Percentiles rank a stretch among this genome's conserved stretches.
Conservation (phyloP, 1,140 invertebrate genomes). For the Euwallacea similis region DNA sequence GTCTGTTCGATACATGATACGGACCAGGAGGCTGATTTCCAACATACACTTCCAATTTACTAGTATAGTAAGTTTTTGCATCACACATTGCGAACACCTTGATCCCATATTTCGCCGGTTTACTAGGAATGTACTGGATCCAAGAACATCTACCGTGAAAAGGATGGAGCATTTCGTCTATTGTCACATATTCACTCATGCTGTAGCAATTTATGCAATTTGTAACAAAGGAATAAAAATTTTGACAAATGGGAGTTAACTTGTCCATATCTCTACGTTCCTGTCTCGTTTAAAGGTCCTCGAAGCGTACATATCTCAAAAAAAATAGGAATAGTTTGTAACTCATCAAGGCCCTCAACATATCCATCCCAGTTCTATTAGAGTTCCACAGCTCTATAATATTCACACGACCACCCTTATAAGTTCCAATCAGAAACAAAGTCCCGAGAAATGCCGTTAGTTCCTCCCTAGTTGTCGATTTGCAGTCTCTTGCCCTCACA, state of each 20-base stretch:
- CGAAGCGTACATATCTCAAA: constrained; percentile 57
- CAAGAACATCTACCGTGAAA: too few species aligned
- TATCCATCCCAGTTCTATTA: constrained; percentile 53
- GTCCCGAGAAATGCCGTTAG: too few species aligned
- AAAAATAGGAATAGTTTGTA: constrained; percentile 57
- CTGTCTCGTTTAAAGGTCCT: too few species aligned
- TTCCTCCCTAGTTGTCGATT: too few species aligned
- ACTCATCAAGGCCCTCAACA: constrained; percentile 55
- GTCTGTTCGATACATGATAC: constrained; percentile 37
- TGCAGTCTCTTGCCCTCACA: too few species aligned
- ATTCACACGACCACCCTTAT: too few species aligned
- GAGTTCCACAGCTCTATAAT: too few species aligned
- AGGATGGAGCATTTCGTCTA: too few species aligned
- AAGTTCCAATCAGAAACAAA: too few species aligned
- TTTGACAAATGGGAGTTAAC: constrained; percentile 23
- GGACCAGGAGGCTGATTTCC: constrained; percentile 45
- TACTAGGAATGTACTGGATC: too few species aligned
- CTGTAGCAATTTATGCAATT: constrained; percentile 38
- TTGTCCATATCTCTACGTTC: constrained; percentile 43
- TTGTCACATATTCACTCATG: too few species aligned
- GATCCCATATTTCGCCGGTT: constrained; percentile 51
- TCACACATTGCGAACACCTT: constrained; percentile 49
- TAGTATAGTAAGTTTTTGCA: constrained; percentile 47
- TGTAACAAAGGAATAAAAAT: constrained; percentile 40
- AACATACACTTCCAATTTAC: too few species aligned